Base-by-base conservation (phyloP, 2,797 vertebrate genomes). In the Sebastes nivosus region DNA sequence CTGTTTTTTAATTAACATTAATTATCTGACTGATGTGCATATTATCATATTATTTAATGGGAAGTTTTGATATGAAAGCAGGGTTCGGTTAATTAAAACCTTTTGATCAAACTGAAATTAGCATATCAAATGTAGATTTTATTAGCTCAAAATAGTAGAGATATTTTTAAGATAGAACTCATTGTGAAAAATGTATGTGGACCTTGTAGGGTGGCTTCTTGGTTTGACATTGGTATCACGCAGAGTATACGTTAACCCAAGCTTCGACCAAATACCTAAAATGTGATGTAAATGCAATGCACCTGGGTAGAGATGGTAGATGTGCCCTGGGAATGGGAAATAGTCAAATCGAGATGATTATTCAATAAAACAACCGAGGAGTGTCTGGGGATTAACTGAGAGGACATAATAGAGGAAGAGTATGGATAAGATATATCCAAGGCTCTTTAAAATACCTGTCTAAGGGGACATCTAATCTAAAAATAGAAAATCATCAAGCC, bases 401-500 rank as follows among this genome's bases (percentile, higher is more conserved):
- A 38, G 46, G 64, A 85, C 29, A 75, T 65, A 52, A 79, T 73
- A 24, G 8, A 69, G 1, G 68, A 79, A 75, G 7, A 50, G 18
- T 50, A 18, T 50, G 46, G 46, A 20, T 50, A 50, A 50, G 29
- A 69, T 78, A 52, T 64, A 38, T 77, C 67, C 32, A 58, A 65
- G 52, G 65, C 80, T 76, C 55, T 46, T 75, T 61, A 66, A 73
- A 89, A 85, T 67, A 89, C 72, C 89, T 80, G 81, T 90, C 90
- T 71, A 61, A 81, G 36, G 83, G 77, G 87, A 93, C 66, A 36
- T 24, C 24, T 24, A 22, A 9, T 82, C 86, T 87, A 91, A 89
- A 91, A 93, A 92, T 90, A 93, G 85, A 87, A 83, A 70, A 82
- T 66, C 6, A 82, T 66, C 6, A 4, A 42, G 81, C 64, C 72